A percentile compares a stretch with the other conserved stretches of the same genome.
phyloP scores from a whole-genome alignment of 2,888 invertebrate genomes.

The Andrena chrysosceles region DNA sequence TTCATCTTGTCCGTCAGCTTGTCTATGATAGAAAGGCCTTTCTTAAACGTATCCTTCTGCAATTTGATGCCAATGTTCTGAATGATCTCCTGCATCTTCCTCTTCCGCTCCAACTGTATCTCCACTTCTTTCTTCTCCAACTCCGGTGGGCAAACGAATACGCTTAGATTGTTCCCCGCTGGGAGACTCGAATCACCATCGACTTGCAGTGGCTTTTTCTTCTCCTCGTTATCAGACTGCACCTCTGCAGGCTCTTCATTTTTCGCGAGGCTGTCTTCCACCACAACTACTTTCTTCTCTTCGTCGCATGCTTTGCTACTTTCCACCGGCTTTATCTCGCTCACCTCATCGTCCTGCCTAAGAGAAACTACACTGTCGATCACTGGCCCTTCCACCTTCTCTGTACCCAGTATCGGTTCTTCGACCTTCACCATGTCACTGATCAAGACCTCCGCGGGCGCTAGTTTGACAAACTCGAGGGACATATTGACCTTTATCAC shows the following conservation, averaged over 20 bases:
- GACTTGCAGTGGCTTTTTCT: conserved; percentile 5
- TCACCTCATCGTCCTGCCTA: background rate
- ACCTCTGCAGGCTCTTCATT: background rate
- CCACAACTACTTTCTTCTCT: background rate
- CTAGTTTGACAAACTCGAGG: background rate
- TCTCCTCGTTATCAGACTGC: background rate
- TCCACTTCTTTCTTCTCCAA: conserved; percentile 84
- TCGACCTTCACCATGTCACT: conserved; percentile 13
- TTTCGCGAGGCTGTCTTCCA: background rate
- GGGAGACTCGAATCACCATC: conserved; percentile 40
- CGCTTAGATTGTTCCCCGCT: conserved; percentile 77
- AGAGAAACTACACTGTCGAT: background rate
- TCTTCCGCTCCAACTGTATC: conserved; percentile 85
- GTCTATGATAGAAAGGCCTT: conserved; percentile 80
- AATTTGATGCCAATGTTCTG: conserved; percentile 79
- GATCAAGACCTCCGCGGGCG: background rate
- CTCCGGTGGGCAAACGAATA: conserved; percentile 83
- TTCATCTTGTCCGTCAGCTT: conserved; percentile 82
- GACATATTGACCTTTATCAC: conserved; percentile 85
- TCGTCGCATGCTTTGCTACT: background rate
- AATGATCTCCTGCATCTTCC: conserved; percentile 86
- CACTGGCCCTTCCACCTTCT: background rate
- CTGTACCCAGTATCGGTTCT: background rate
- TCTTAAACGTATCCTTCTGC: conserved; percentile 77
- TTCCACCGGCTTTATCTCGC: background rate